These are phyloP conservation scores for Gastrophysa polygoni DNA, from an alignment of 2,888 invertebrate species.

Conservation along the genomic window DNA sequence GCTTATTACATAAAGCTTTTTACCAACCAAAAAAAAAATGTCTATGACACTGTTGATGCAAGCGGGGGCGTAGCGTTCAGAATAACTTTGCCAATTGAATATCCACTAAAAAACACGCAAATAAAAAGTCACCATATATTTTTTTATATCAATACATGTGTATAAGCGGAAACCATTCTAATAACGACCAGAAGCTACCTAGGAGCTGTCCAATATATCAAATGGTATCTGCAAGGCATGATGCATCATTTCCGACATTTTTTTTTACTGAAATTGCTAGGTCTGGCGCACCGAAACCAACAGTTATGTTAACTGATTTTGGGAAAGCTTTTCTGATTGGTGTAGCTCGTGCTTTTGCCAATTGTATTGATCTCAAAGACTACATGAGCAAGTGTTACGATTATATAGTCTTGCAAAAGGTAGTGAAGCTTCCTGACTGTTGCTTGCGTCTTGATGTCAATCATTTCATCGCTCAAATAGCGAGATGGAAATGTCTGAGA, in stretches of 20 bases:
- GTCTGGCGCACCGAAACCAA: neutral
- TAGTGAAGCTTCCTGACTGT: neutral
- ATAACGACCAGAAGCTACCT: neutral
- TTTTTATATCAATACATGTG: slow-evolving; percentile 6
- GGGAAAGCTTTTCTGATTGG: slow-evolving; percentile 8
- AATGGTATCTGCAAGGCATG: slow-evolving; percentile 10
- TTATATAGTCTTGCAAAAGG: neutral
- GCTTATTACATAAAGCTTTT: neutral
- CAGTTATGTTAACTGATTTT: neutral
- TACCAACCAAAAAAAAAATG: neutral
- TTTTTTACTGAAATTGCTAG: slow-evolving; percentile 7
- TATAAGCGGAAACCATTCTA: neutral
- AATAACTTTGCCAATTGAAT: neutral
- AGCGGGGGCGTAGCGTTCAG: neutral
- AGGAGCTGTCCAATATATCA: neutral
- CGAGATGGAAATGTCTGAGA: slow-evolving; percentile 2
- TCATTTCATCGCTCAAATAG: slow-evolving; percentile 3
- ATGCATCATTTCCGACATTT: slow-evolving; percentile 6
- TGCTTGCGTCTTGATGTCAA: neutral
- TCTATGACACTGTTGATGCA: neutral
- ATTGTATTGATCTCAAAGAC: slow-evolving; percentile 8
- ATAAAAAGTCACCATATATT: neutral
- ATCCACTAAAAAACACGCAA: neutral
- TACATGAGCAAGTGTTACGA: slow-evolving; percentile 1
- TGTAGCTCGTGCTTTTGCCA: slow-evolving; percentile 7